These are phyloP conservation scores for Perodicticus potto DNA, from an alignment of 2,797 vertebrate genomes.

Conservation along the genomic window DNA sequence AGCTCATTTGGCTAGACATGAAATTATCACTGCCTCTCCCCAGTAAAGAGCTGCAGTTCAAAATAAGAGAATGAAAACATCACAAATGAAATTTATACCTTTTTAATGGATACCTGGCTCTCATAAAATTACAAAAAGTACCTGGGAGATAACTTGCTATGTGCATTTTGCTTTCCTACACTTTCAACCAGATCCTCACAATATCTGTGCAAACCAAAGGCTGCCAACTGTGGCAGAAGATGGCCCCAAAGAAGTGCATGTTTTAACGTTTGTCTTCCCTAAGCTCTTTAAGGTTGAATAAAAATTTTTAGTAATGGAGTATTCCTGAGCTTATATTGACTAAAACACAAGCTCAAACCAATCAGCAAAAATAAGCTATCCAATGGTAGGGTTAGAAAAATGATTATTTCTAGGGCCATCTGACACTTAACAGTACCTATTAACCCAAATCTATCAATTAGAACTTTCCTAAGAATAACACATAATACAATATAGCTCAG, in stretches of 20 bases:
- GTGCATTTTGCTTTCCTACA: conserved; percentile 22
- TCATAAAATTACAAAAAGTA: not conserved
- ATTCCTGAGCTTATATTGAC: conserved; percentile 15
- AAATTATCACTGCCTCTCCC: not conserved
- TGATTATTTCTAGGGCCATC: not conserved
- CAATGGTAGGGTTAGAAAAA: not conserved
- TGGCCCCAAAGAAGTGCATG: not conserved
- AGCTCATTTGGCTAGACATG: not conserved
- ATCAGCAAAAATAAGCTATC: conserved; percentile 39
- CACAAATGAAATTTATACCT: not conserved
- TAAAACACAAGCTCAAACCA: conserved; percentile 25
- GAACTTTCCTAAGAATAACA: not conserved
- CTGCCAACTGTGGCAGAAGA: not conserved
- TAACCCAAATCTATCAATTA: not conserved
- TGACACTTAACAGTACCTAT: not conserved
- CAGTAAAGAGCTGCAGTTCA: not conserved
- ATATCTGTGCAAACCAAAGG: conserved; percentile 12
- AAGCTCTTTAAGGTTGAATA: not conserved
- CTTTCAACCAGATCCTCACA: not conserved
- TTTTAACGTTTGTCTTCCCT: conserved; percentile 29
- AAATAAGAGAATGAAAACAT: not conserved
- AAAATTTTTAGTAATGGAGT: not conserved
- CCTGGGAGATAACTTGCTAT: not conserved
- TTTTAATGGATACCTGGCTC: conserved; percentile 31
- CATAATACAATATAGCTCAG: not conserved